phyloP scores from a whole-genome alignment of 2,797 vertebrate species.

The Pangasius mekongensis region DNA sequence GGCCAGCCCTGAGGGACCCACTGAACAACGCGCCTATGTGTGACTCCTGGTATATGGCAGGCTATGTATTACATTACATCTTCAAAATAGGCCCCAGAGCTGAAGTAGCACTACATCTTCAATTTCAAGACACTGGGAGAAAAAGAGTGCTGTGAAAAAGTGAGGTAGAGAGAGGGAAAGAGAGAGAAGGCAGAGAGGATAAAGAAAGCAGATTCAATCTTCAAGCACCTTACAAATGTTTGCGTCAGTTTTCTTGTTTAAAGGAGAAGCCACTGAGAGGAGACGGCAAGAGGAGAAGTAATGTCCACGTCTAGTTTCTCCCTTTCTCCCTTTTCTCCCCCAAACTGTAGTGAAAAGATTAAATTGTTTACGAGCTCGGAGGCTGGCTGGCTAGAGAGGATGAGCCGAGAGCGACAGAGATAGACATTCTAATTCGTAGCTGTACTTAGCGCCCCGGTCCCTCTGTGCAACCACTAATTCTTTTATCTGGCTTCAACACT shows the following conservation, averaged over 20 bases:
- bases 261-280: constrained; percentile 66
- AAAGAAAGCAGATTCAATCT: constrained; percentile 76
- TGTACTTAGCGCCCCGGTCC: constrained; percentile 89
- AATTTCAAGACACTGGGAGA: constrained; percentile 73
- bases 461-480: constrained; percentile 95
- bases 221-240: constrained; percentile 80
- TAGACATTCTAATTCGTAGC: constrained; percentile 96
- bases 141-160: constrained; percentile 49
- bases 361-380: constrained; percentile 97
- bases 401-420: constrained; percentile 96
- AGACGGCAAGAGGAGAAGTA: constrained; percentile 63
- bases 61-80: constrained; percentile 81
- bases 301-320: constrained; percentile 76
- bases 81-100: constrained; percentile 79
- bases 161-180: constrained; percentile 60
- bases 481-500: constrained; percentile 99
- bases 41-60: constrained; percentile 60
- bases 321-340: constrained; percentile 60
- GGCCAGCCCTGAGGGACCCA: constrained; percentile 48
- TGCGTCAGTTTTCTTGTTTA: constrained; percentile 79
- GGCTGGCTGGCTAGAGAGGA: constrained; percentile 85
- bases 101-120: constrained; percentile 77
- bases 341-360: constrained; percentile 98
- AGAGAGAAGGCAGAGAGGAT: constrained; percentile 50
- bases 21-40: constrained; percentile 44